Base-by-base conservation (phyloP, 2,113 vertebrate species). In the Oceanodroma tethys region DNA sequence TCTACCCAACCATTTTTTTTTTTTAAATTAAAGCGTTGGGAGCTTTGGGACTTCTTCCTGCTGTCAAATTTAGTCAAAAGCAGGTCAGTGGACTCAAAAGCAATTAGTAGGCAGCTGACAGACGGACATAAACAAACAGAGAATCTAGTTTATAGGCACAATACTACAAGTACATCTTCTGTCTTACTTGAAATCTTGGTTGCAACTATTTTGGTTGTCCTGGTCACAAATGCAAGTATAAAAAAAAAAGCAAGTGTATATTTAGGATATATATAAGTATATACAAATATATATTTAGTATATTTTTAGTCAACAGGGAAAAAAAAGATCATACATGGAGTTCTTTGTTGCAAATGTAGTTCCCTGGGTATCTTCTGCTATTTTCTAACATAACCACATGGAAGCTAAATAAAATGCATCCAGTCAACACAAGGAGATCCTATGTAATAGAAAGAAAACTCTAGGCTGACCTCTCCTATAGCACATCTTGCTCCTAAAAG, bases 21-120 rank as follows among this genome's bases (percentile, higher is more conserved):
- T 65, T 43, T 62, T 1, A 3, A 68, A 91, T 71, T 52, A 63
- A 91, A 94, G 86, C 56, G 47, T 81, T 81, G 76, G 65, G 82
- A 90, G 78, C 81, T 95, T 91, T 94, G 90, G 58, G 87, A 85
- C 40, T 79, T 91, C 30, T 60, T 94, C 70, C 66, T 93, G 84
- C 86, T 91, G 76, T 74, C 81, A 91, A 14, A 67, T 94, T 71
- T 81, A 89, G 72, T 81, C 30, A 75, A 76, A 96, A 83, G 73
- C 68, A 84, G 83, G 72, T 88, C 76, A 89, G 55, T 73, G 72
- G 67, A 56, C 73, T 91, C 60, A 22, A 59, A 88, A 75, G 52
- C 5, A 8, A 38, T 95, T 78, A 85, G 84, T 36, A 91, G 73
- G 73, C 65, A 75, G 73, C 47, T 75, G 78, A 53, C 68, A 87